phyloP scores from a whole-genome alignment of 2,888 invertebrate genomes.

The Neoitamus cyanurus region DNA sequence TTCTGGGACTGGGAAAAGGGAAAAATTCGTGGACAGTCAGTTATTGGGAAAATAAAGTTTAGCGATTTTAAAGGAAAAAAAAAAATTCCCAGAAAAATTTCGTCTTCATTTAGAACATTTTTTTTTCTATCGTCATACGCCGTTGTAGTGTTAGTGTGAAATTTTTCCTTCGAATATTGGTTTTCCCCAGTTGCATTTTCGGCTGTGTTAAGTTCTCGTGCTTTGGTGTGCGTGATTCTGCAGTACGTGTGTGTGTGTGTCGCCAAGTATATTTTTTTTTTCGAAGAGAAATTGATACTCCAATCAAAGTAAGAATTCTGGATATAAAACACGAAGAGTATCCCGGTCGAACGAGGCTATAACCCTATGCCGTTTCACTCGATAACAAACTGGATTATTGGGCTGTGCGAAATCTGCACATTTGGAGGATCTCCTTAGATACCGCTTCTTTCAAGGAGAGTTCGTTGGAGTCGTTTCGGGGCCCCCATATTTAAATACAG shows the following conservation, averaged over 20 bases:
- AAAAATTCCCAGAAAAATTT: conserved; percentile 6
- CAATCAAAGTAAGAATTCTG: conserved; percentile 7
- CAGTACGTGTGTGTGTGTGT: conserved; percentile 6
- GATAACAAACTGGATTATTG: conserved; percentile 8
- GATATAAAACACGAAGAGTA: neutral
- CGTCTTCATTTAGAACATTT: conserved; percentile 5
- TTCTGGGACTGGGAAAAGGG: neutral
- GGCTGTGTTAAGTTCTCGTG: conserved; percentile 22
- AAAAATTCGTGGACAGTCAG: neutral
- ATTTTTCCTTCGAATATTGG: conserved; percentile 27
- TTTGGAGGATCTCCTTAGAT: neutral
- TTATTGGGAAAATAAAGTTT: neutral
- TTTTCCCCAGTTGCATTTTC: conserved; percentile 21
- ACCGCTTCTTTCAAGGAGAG: neutral
- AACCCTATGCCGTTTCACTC: neutral
- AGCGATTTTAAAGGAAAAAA: neutral
- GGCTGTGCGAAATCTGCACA: neutral
- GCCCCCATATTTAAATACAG: neutral
- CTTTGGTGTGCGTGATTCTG: neutral
- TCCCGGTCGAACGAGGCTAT: neutral
- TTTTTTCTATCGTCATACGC: conserved; percentile 15
- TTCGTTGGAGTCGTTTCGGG: neutral
- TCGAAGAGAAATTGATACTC: conserved; percentile 10
- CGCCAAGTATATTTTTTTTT: neutral
- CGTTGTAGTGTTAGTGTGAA: conserved; percentile 20